Percentiles rank a stretch among this genome's conserved stretches.
phyloP scores from a whole-genome alignment of 35 echinoderm and acorn worm genomes.

The Eucidaris tribuloides region DNA sequence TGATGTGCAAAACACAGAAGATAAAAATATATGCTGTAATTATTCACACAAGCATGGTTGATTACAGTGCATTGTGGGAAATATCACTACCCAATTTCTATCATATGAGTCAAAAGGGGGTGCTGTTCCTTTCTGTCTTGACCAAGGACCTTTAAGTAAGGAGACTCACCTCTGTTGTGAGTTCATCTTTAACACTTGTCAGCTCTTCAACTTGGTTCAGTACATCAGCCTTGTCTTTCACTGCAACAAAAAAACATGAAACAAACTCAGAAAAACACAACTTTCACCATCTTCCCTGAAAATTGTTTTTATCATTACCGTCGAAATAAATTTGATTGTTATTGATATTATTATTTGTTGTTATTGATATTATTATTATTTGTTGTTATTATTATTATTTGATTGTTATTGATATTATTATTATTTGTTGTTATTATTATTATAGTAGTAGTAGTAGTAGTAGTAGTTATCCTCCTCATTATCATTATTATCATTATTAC shows the following conservation, averaged over 20 bases:
- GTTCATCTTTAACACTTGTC: constrained; percentile 88
- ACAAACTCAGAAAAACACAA: neutral
- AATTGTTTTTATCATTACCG: neutral
- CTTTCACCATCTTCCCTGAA: neutral
- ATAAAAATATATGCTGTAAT: too few relatives aligned
- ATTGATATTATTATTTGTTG: neutral
- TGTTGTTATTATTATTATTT: too few relatives aligned
- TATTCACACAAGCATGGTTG: too few relatives aligned
- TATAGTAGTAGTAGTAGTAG: neutral
- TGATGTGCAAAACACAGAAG: too few relatives aligned
- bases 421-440: neutral
- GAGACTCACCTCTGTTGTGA: constrained; percentile 67
- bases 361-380: too few relatives aligned
- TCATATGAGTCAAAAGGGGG: too few relatives aligned
- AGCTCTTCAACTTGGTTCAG: constrained; percentile 95
- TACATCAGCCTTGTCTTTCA: constrained; percentile 98
- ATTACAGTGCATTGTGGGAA: too few relatives aligned
- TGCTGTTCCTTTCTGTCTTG: too few relatives aligned
- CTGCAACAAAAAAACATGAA: constrained; percentile 44
- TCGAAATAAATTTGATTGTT: neutral
- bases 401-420: neutral
- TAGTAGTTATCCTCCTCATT: neutral
- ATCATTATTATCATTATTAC: neutral
- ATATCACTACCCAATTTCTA: too few relatives aligned
- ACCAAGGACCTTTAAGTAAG: too few relatives aligned